phyloP scores from a whole-genome alignment of 1,140 invertebrate genomes.

The Cardiocondyla obscurior region DNA sequence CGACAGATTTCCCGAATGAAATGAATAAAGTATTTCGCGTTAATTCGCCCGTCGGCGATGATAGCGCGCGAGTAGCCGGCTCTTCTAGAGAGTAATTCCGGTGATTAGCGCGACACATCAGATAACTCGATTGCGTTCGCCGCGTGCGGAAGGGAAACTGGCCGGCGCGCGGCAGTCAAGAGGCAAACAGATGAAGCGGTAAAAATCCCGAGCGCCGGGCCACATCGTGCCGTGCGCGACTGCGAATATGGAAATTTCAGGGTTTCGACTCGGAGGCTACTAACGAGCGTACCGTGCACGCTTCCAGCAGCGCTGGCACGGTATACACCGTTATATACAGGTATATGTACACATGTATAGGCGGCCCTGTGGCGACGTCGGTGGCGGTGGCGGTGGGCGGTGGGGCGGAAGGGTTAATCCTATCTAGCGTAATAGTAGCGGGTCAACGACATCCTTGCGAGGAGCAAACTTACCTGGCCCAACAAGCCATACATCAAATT shows the following conservation, averaged over 20 bases:
- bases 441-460: slow-evolving; percentile 56
- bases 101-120: slow-evolving; percentile 41
- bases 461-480: slow-evolving; percentile 52
- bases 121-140: slow-evolving; percentile 40
- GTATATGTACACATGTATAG: not conserved
- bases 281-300: slow-evolving; percentile 55
- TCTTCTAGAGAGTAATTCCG: slow-evolving; percentile 26
- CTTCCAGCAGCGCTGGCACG: not conserved
- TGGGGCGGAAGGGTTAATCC: slow-evolving; percentile 46
- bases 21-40: not conserved
- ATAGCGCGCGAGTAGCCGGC: not conserved
- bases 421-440: slow-evolving; percentile 50
- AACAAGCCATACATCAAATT: slow-evolving; percentile 56
- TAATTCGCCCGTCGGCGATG: not conserved
- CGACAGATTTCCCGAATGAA: not conserved
- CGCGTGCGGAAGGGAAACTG: slow-evolving; percentile 14
- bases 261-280: slow-evolving; percentile 36
- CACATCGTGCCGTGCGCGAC: not conserved
- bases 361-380: not conserved
- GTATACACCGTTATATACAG: not conserved
- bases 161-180: not conserved
- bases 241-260: slow-evolving; percentile 54
- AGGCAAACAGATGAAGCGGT: slow-evolving; percentile 54
- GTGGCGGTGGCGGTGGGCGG: not conserved
- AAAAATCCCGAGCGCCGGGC: slow-evolving; percentile 39